Evolutionary conservation across 2,113 vertebrate genomes (phyloP).

Genomic region (Eptesicus fuscus): DNA sequence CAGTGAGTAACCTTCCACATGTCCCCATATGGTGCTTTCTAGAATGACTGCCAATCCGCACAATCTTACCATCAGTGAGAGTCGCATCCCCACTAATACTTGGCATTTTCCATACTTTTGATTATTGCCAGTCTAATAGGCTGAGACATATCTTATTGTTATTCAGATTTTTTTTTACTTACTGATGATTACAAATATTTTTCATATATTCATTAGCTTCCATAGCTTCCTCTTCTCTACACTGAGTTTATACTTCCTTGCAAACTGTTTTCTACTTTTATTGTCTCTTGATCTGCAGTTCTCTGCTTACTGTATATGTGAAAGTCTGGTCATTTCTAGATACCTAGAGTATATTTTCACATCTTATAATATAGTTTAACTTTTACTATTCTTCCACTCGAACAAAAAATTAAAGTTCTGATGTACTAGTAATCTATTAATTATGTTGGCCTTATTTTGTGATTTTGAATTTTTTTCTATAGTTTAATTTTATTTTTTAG

Average conservation of each 20-base stretch:
- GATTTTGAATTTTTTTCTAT: neutral
- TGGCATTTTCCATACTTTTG: neutral
- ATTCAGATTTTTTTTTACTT: neutral
- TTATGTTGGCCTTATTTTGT: neutral
- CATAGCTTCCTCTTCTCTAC: neutral
- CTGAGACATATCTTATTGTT: neutral
- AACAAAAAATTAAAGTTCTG: neutral
- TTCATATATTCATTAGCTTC: neutral
- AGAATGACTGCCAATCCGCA: slow-evolving; percentile 1
- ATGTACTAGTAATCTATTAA: neutral
- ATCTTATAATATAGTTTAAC: neutral
- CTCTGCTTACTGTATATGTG: neutral
- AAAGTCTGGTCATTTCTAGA: neutral
- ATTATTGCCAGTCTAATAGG: neutral
- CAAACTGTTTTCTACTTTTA: neutral
- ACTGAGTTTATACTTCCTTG: neutral
- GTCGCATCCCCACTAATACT: neutral
- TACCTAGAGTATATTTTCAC: neutral
- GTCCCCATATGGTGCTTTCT: slow-evolving; percentile 1
- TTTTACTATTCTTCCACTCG: neutral
- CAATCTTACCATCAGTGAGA: neutral
- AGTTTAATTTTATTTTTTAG: neutral
- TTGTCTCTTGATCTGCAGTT: neutral
- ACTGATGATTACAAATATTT: neutral
- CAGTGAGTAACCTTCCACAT: neutral